These are phyloP conservation scores for Parauchenoglanis ngamensis DNA, from an alignment of 2,797 vertebrate species.

Conservation along the genomic window DNA sequence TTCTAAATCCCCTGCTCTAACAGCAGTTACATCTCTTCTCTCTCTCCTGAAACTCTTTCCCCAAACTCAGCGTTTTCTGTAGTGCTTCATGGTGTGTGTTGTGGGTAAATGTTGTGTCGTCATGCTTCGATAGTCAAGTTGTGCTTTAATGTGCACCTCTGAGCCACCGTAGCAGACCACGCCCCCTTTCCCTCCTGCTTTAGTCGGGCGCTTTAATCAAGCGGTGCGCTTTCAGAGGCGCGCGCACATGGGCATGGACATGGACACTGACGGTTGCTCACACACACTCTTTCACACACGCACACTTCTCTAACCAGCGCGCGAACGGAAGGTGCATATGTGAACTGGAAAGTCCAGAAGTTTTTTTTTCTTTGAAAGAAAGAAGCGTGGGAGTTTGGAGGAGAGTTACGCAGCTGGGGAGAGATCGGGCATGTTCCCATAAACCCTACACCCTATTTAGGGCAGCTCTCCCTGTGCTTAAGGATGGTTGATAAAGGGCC, in stretches of 20 bases:
- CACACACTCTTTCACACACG: background rate
- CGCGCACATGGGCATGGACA: constrained; percentile 5
- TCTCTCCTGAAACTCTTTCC: background rate
- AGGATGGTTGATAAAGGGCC: constrained; percentile 97
- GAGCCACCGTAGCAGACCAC: constrained; percentile 19
- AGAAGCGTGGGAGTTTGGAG: background rate
- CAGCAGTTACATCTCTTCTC: background rate
- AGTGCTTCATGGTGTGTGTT: background rate
- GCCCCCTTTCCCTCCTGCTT: background rate
- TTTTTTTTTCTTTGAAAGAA: background rate
- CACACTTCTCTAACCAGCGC: background rate
- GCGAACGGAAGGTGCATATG: background rate
- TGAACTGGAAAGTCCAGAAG: background rate
- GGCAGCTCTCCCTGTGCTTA: constrained; percentile 40
- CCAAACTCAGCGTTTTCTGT: background rate
- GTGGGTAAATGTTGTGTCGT: background rate
- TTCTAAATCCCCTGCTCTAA: background rate
- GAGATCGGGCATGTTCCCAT: constrained; percentile 8
- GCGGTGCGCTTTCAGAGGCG: background rate
- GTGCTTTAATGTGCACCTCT: background rate
- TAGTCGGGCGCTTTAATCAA: constrained; percentile 35
- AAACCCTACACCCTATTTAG: constrained; percentile 23
- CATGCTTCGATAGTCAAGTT: background rate
- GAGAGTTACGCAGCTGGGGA: background rate
- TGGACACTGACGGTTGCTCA: background rate